Evolutionary conservation across 2,113 vertebrate genomes (phyloP).

Genomic region (Conger conger): DNA sequence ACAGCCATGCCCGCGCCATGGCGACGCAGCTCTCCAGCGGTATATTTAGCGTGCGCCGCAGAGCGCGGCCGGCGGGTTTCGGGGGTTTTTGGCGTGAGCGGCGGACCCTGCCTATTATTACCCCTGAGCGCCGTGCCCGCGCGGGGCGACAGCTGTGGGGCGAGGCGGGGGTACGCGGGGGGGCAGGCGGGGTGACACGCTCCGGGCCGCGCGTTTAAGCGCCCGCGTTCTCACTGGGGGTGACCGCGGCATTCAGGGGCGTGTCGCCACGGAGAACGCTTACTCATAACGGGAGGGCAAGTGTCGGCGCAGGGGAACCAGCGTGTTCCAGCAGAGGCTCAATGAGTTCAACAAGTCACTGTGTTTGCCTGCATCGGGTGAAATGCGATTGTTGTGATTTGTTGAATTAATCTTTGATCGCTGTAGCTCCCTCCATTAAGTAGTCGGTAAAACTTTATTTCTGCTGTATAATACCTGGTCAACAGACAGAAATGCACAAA

Average conservation of each 20-base stretch:
- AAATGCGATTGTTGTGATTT: too few relatives aligned
- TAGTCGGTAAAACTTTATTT: background rate
- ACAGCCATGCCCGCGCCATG: conserved; percentile 41
- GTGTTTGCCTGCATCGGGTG: too few relatives aligned
- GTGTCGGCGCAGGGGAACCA: background rate
- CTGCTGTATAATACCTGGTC: too few relatives aligned
- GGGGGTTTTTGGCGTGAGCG: conserved; percentile 49
- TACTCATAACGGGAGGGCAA: background rate
- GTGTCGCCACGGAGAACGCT: background rate
- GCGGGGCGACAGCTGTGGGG: conserved; percentile 50
- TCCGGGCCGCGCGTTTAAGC: conserved; percentile 32
- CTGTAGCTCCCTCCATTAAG: background rate
- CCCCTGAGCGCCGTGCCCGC: conserved; percentile 54
- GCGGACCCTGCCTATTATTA: conserved; percentile 72
- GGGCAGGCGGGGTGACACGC: conserved; percentile 21
- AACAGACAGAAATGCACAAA: too few relatives aligned
- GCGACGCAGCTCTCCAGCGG: conserved; percentile 21
- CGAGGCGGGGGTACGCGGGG: conserved; percentile 48
- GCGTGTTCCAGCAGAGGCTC: background rate
- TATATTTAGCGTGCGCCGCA: conserved; percentile 61
- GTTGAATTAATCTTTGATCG: background rate
- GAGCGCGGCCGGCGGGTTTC: conserved; percentile 44
- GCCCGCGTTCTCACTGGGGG: too few relatives aligned
- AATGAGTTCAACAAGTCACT: background rate
- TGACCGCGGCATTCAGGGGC: conserved; percentile 22